These are phyloP conservation scores for Aspiorhynchus laticeps DNA, from an alignment of 2,113 vertebrate species.

Conservation along the genomic window DNA sequence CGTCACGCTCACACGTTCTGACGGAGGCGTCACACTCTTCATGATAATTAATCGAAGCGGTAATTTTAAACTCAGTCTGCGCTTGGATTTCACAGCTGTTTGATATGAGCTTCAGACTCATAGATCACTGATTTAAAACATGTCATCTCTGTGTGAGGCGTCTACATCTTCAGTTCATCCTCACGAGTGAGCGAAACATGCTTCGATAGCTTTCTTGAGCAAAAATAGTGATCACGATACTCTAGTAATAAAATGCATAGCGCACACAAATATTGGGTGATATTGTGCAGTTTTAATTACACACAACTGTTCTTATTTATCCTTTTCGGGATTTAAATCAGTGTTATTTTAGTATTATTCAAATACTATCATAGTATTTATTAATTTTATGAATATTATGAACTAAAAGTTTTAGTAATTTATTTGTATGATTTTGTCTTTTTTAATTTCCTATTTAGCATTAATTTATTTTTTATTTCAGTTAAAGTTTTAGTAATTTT, in stretches of 20 bases:
- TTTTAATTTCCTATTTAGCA: not conserved
- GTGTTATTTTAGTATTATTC: not conserved
- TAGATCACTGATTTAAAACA: not conserved
- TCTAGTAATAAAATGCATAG: not conserved
- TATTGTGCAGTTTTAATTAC: not conserved
- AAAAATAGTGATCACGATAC: not conserved
- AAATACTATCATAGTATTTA: not conserved
- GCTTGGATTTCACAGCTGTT: constrained; percentile 2
- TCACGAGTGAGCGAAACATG: not conserved
- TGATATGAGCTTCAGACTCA: not conserved
- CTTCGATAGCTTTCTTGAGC: not conserved
- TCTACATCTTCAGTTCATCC: not conserved
- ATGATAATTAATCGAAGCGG: not conserved
- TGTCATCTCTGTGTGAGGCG: not conserved
- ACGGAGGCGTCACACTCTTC: not conserved
- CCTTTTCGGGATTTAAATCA: not conserved
- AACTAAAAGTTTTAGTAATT: not conserved
- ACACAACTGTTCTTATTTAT: not conserved
- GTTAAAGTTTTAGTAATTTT: no score
- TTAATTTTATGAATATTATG: not conserved
- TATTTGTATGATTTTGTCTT: not conserved
- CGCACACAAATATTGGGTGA: not conserved
- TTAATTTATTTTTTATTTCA: not conserved
- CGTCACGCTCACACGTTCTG: not conserved
- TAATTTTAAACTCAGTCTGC: not conserved